Base-by-base conservation (phyloP, 1,140 invertebrate species). In the Drosophila lacteicornis region DNA sequence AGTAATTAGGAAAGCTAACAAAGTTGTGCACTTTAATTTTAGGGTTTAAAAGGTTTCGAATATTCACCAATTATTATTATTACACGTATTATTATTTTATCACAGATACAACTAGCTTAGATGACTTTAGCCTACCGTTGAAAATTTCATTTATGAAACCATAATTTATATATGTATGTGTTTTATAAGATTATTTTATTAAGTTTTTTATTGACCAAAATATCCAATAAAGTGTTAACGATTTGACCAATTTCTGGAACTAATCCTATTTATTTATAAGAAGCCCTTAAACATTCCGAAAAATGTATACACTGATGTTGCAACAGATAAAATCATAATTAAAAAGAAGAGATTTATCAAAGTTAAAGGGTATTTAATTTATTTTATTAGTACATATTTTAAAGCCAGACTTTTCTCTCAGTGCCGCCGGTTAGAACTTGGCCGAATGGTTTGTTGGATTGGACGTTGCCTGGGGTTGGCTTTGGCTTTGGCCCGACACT, bases 351-450 rank as follows among this genome's bases (percentile, higher is more conserved):
- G 19, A 22, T 22, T 22, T 2, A 22, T 22, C 19, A 22, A 22
- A 1, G 19, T 22, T 22, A 22, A 22, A 22, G 19, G 19, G 19
- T 22, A 22, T 22, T 22, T 22, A 22, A 8, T 36, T 53, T 17
- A 51, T 4, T 36, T 19, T 51, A 13, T 33, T 8, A 22, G 3
- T 17, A 7, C 11, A 4, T 3, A 0, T 4, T 22, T 5, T 36
- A 12, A 7, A 15, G 0, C 0, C 15, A 4, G 2, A 2, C 1
- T 58, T 33, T 65, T 46, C 15, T 12, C 30, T 45, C 30, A 69
- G 55, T 61, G 65, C 27, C n/a, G 22, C 40, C 12, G 45, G 60
- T 51, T 69, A 69, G 30, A 69, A 69, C 67, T 55, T 67, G 49
- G 63, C 13, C 27, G 30, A 70, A 53, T 61, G 57, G 38, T 17